phyloP scores from a whole-genome alignment of 2,888 invertebrate genomes.

The Pyrochroa serraticornis region DNA sequence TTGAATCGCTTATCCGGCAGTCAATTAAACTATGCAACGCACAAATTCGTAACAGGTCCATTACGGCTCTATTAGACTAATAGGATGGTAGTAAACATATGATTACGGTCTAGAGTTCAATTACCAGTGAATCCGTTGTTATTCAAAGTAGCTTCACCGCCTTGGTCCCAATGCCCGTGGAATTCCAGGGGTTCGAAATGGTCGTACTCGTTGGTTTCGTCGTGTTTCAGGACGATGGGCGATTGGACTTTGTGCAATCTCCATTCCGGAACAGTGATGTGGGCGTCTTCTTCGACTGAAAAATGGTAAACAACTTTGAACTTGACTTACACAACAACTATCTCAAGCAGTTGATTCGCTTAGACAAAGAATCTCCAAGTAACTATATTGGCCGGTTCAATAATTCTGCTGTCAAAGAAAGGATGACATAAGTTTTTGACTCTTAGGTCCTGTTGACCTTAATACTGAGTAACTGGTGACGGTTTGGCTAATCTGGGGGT shows the following conservation, averaged over 20 bases:
- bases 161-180: conserved; percentile 66
- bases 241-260: conserved; percentile 63
- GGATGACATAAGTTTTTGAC: too few relatives aligned
- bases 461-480: too few relatives aligned
- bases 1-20: too few relatives aligned
- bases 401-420: too few relatives aligned
- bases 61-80: not conserved
- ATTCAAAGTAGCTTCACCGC: conserved; percentile 63
- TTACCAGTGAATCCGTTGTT: conserved; percentile 74
- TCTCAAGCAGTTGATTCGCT: not conserved
- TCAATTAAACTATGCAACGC: too few relatives aligned
- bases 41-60: too few relatives aligned
- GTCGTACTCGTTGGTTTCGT: conserved; percentile 54
- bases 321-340: not conserved
- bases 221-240: conserved; percentile 67
- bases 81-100: not conserved
- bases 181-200: conserved; percentile 63
- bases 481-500: too few relatives aligned
- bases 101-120: not conserved
- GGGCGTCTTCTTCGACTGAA: conserved; percentile 50
- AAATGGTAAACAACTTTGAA: conserved; percentile 1
- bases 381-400: too few relatives aligned
- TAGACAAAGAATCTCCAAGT: too few relatives aligned
- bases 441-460: too few relatives aligned
- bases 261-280: conserved; percentile 54